Base-by-base conservation (phyloP, 1,140 invertebrate species). In the Zaprionus nigranus region DNA sequence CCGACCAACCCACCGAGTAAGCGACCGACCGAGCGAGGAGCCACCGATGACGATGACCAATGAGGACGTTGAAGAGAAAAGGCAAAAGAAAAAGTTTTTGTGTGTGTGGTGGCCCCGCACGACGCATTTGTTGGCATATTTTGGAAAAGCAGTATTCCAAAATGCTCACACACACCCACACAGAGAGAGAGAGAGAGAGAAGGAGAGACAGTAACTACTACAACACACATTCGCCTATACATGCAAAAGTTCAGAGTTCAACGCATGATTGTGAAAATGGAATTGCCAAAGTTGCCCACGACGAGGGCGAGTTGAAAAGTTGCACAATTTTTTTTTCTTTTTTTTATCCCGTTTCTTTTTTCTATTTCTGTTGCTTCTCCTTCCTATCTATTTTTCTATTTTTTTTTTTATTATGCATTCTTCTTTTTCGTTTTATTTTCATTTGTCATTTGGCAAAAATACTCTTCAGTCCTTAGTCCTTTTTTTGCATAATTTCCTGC, bases 231-330 rank as follows among this genome's bases (percentile, higher is more conserved):
- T 15, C 46, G 5, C 20, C 12, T 13, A 74, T 65, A 72, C 74
- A 83, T 40, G 83, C 62, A 59, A 74, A 79, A 87, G 84, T 87
- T 87, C 81, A 87, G 79, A 87, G 84, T 81, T 88, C 81, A 87
- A 87, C 84, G 84, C 84, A 87, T 87, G 84, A 87, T 87, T 87
- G 84, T 88, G 84, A 84, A 87, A 87, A 87, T 84, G 84, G 81
- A 88, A 87, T 87, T 88, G 84, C 60, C 81, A 87, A 87, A 87
- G 84, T 87, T 87, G 78, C 66, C 38, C n/a, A 46, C 40, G 43
- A 79, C 66, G 66, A 82, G 75, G 75, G 79, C 79, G 79, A 66
- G 7, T 22, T 51, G 46, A 68, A 70, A 70, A 74, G 78, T 80
- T 80, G 61, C 70, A 75, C 65, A 66, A 75, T 64, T 67, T 64